Conservation (phyloP, 2,797 vertebrate species). For the Sebastiscus albofasciatus region DNA sequence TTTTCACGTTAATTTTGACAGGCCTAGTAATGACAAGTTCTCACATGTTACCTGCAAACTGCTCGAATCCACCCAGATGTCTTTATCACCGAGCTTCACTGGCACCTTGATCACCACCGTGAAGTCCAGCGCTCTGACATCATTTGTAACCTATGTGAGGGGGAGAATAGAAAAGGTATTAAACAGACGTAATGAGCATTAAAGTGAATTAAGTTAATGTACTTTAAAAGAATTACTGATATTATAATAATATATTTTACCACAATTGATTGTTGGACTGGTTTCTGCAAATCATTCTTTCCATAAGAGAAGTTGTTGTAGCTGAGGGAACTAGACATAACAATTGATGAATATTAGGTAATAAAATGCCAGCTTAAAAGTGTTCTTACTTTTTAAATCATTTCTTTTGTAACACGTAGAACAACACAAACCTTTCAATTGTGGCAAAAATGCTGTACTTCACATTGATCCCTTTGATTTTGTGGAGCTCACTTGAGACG, state of each 20-base stretch:
- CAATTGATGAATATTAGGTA: neutral
- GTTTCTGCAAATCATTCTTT: constrained; percentile 57
- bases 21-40: neutral
- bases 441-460: constrained; percentile 84
- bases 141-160: constrained; percentile 81
- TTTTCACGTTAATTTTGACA: too few relatives aligned
- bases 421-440: constrained; percentile 70
- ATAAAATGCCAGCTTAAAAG: neutral
- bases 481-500: constrained; percentile 48
- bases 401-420: neutral
- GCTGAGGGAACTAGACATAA: constrained; percentile 77
- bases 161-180: neutral
- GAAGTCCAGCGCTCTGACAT: constrained; percentile 69
- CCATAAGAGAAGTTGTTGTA: constrained; percentile 84
- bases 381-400: neutral
- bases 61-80: constrained; percentile 73
- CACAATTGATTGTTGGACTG: constrained; percentile 79
- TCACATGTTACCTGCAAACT: constrained; percentile 64
- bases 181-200: neutral
- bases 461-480: constrained; percentile 74
- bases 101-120: constrained; percentile 84
- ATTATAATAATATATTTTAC: constrained; percentile 64
- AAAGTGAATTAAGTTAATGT: neutral
- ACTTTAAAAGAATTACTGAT: neutral
- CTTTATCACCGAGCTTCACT: constrained; percentile 70